phyloP scores from a whole-genome alignment of 2,113 vertebrate genomes.

The Pygoscelis antarcticus region DNA sequence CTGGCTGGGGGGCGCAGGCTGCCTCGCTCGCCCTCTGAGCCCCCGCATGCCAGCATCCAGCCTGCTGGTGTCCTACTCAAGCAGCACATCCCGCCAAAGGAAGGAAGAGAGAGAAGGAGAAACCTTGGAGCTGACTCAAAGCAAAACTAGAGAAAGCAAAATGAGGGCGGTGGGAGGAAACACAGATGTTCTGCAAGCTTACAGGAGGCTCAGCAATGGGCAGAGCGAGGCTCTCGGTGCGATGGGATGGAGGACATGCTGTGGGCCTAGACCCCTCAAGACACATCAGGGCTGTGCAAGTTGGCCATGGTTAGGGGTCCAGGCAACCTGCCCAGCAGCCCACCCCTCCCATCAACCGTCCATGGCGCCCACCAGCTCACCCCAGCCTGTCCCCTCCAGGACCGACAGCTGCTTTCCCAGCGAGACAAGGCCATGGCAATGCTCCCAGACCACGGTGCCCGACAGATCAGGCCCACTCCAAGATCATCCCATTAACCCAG shows the following conservation, averaged over 20 bases:
- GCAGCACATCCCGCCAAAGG: neutral
- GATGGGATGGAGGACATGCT: neutral
- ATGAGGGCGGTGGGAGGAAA: neutral
- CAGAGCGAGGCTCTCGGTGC: accelerated
- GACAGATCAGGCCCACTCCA: neutral
- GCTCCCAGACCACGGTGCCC: neutral
- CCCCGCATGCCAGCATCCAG: neutral
- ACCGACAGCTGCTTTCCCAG: neutral
- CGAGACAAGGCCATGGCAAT: neutral
- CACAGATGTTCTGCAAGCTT: neutral
- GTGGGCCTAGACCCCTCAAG: neutral
- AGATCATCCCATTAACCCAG: neutral
- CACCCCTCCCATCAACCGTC: neutral
- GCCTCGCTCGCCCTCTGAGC: accelerated
- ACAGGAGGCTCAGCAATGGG: neutral
- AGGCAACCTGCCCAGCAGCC: neutral
- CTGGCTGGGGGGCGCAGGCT: neutral
- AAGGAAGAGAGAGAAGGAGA: conserved; percentile 14
- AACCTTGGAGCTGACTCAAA: conserved; percentile 27
- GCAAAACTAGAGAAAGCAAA: conserved; percentile 67
- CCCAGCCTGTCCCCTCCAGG: neutral
- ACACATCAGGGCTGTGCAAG: neutral
- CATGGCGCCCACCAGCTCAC: neutral
- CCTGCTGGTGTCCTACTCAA: neutral
- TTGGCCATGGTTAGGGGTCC: neutral